A percentile compares a stretch with the other conserved stretches of the same genome.
Conservation (phyloP, 2,888 invertebrate species). For the Pemphredon lugubris region DNA sequence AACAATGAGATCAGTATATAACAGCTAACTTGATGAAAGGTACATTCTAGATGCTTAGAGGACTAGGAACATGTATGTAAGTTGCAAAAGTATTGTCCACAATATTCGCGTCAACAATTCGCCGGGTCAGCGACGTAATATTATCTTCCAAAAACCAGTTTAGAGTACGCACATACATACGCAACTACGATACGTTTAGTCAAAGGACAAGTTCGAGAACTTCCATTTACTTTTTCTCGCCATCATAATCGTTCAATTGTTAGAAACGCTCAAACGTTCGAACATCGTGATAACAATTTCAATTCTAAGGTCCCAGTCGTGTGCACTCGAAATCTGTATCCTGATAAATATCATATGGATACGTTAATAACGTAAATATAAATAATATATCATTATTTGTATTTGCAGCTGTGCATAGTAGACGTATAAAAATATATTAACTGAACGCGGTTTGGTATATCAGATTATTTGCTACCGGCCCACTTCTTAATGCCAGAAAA, state of each 20-base stretch:
- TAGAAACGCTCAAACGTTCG: not conserved
- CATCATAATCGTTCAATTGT: not conserved
- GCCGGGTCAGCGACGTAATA: not conserved
- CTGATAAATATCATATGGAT: not conserved
- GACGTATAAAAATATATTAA: not conserved
- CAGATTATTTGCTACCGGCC: not conserved
- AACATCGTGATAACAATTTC: not conserved
- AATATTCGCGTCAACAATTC: too few species aligned
- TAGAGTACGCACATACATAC: conserved; percentile 27
- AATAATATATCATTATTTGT: conserved; percentile 9
- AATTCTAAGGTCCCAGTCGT: conserved; percentile 4
- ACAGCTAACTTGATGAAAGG: not conserved
- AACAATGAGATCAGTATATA: not conserved
- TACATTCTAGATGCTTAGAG: conserved; percentile 25
- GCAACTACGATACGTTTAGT: too few species aligned
- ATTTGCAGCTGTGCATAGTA: conserved; percentile 6
- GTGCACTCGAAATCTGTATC: conserved; percentile 15
- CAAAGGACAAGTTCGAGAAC: conserved; percentile 2
- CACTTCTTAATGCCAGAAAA: not conserved
- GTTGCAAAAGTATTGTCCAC: too few species aligned
- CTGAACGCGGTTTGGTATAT: not conserved
- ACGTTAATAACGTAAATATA: not conserved
- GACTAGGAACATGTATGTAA: conserved; percentile 39
- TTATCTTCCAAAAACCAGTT: conserved; percentile 32
- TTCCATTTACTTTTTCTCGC: conserved; percentile 9